A percentile compares a stretch with the other conserved stretches of the same genome.
phyloP scores from a whole-genome alignment of 2,888 invertebrate species.

The Lepas anatifera region DNA sequence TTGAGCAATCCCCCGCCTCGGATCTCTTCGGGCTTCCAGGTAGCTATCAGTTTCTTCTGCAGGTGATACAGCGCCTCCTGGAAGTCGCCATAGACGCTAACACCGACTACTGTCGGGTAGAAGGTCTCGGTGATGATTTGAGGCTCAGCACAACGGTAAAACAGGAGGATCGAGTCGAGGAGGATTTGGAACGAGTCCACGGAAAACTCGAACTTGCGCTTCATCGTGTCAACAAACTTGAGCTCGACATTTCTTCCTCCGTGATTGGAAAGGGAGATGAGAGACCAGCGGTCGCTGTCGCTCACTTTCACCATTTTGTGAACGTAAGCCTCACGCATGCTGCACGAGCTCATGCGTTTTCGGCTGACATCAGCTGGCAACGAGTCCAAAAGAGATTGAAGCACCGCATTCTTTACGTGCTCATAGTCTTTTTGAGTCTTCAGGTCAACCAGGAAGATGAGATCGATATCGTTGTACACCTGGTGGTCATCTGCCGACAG shows the following conservation, averaged over 20 bases:
- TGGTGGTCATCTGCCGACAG: conserved; percentile 74
- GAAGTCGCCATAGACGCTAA: conserved; percentile 94
- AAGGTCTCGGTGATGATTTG: conserved; percentile 72
- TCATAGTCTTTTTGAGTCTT: conserved; percentile 81
- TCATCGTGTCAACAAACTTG: conserved; percentile 98
- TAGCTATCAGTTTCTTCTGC: conserved; percentile 92
- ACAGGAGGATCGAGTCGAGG: conserved; percentile 83
- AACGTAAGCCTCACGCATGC: conserved; percentile 90
- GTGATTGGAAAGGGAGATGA: conserved; percentile 91
- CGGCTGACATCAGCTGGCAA: conserved; percentile 73
- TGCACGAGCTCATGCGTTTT: conserved; percentile 81
- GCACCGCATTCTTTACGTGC: conserved; percentile 87
- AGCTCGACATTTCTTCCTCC: conserved; percentile 93
- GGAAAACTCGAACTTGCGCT: conserved; percentile 96
- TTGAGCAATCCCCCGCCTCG: conserved; percentile 96
- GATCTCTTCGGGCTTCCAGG: conserved; percentile 96
- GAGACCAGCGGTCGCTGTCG: conserved; percentile 94
- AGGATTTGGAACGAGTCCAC: conserved; percentile 99
- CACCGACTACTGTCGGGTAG: conserved; percentile 92
- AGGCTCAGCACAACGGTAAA: conserved; percentile 60
- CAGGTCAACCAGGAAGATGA: conserved; percentile 94
- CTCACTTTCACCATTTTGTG: conserved; percentile 99
- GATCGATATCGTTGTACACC: conserved; percentile 92
- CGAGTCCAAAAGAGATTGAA: conserved; percentile 81
- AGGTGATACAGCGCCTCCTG: conserved; percentile 89